phyloP scores from a whole-genome alignment of 2,113 vertebrate species.

The Melospiza georgiana region DNA sequence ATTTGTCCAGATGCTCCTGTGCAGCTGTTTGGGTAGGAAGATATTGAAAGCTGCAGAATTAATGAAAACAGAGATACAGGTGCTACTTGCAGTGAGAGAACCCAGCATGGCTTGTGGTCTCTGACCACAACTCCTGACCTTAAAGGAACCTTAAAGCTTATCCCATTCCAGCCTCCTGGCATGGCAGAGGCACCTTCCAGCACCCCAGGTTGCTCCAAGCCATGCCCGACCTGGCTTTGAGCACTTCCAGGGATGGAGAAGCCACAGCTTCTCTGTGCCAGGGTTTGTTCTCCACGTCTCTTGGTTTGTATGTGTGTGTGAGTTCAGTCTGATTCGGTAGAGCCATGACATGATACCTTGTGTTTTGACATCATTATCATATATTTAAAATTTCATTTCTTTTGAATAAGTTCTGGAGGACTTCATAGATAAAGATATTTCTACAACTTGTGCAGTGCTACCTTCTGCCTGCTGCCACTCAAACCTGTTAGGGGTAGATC shows the following conservation, averaged over 20 bases:
- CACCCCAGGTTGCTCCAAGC: neutral
- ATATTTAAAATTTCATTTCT: neutral
- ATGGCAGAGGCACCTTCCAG: neutral
- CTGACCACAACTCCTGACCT: neutral
- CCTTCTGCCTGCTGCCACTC: neutral
- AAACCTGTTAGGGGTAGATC: neutral
- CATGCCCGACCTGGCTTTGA: neutral
- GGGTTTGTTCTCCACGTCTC: neutral
- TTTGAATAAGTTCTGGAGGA: neutral
- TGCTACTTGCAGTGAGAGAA: neutral
- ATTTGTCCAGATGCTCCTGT: neutral
- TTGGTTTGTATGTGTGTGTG: neutral
- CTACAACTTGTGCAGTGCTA: neutral
- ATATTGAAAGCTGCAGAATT: neutral
- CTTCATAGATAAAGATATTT: neutral
- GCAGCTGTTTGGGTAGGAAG: neutral
- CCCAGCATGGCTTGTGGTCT: neutral
- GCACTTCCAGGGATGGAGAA: neutral
- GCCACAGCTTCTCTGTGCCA: neutral
- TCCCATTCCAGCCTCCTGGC: neutral
- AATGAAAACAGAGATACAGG: neutral
- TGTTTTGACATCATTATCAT: neutral
- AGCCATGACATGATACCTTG: neutral
- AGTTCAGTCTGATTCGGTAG: neutral
- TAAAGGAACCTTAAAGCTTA: neutral